Evolutionary conservation across 1,140 invertebrate species (phyloP), one percentile per base, ranked within the genome.

Genomic region (Leptinotarsa lineolata): DNA sequence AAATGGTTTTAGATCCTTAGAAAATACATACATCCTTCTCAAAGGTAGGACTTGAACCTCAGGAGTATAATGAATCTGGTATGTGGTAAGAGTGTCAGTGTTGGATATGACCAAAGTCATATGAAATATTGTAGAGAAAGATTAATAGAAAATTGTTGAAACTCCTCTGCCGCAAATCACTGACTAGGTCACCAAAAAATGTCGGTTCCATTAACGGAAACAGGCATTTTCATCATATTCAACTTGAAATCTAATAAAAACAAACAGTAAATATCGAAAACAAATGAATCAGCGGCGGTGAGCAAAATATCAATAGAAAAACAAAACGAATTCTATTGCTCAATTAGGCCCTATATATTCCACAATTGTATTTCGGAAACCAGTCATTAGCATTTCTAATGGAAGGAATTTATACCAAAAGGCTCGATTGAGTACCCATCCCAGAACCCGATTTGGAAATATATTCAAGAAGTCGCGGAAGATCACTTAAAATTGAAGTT

Each of bases 361-460:
- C 20, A 20, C 21, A 1, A 30, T 30, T n/a, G 61, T 63, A 5
- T 63, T 63, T 24, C 61, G 20, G 61, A 30, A 15, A 15, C 15
- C 24, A 22, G 20, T 22, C 61, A 63, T 63, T 63, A 63, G 61
- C 61, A 63, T 63, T 63, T 63, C 61, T 63, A 63, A 63, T 63
- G 24, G 61, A 24, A 21, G 20, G 4, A 63, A 63, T 30, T n/a
- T 63, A 24, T 22, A 63, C 61, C 13, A 21, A 63, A 30, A 63
- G 13, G 61, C 13, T 63, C 20, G 20, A 21, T 63, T 5, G 61
- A 21, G 24, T 18, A 63, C 20, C 24, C 61, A 21, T 22, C 21
- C 8, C 20, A 63, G 61, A 63, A 22, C 24, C 20, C 61, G 61
- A 63, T 63, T 63, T 30, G 11, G 20, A 15, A 30, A 63, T 21